Percentiles rank a stretch among this genome's conserved stretches.
These are phyloP conservation scores for Camponotus pennsylvanicus DNA, from an alignment of 1,140 invertebrate genomes.

Conservation along the genomic window DNA sequence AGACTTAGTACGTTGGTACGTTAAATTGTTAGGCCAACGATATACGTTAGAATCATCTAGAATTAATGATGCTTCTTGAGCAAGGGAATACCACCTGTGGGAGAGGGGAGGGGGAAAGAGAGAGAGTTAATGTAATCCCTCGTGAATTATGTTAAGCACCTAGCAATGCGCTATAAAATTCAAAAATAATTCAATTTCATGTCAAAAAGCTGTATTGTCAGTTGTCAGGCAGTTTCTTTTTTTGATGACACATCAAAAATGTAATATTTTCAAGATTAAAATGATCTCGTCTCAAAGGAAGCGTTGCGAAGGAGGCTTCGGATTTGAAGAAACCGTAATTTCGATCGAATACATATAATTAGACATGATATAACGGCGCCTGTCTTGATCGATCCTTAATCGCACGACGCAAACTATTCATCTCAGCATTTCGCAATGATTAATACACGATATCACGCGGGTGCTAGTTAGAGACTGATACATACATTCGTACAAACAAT, in stretches of 20 bases:
- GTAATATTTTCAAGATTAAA: background rate
- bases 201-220: background rate
- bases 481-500: conserved; percentile 60
- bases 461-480: conserved; percentile 36
- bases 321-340: background rate
- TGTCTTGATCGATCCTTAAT: conserved; percentile 3
- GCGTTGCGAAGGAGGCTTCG: background rate
- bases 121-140: conserved; percentile 17
- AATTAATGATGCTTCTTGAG: conserved; percentile 42
- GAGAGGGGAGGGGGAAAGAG: no score
- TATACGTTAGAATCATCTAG: conserved; percentile 51
- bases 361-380: conserved; percentile 5
- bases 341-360: background rate
- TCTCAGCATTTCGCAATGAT: conserved; percentile 72
- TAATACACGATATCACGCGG: conserved; percentile 73
- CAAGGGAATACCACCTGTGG: conserved; percentile 15
- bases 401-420: conserved; percentile 61
- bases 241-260: background rate
- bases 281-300: background rate
- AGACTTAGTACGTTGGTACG: conserved; percentile 18
- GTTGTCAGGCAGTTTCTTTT: background rate
- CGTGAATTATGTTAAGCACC: conserved; percentile 40
- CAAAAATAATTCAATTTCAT: background rate
- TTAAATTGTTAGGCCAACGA: conserved; percentile 50
- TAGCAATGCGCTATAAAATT: background rate